phyloP scores from a whole-genome alignment of 1,140 invertebrate species.

The Propsilocerus akamusi region DNA sequence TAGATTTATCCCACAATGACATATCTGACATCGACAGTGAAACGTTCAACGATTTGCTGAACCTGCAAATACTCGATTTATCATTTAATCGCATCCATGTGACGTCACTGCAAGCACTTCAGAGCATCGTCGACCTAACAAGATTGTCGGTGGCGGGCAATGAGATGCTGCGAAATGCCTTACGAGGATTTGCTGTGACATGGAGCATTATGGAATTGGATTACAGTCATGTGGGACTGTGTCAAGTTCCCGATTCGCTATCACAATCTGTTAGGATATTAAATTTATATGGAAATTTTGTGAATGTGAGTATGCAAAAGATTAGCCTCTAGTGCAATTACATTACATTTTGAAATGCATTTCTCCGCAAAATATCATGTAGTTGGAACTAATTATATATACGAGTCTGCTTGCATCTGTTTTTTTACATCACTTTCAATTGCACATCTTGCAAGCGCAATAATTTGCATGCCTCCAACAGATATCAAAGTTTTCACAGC shows the following conservation, averaged over 20 bases:
- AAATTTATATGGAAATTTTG: constrained; percentile 50
- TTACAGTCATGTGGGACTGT: constrained; percentile 59
- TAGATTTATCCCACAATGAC: constrained; percentile 34
- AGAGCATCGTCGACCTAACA: constrained; percentile 54
- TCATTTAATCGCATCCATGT: constrained; percentile 53
- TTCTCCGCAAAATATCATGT: no score
- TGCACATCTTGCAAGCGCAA: no score
- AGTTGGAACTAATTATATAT: no score
- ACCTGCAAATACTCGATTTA: constrained; percentile 58
- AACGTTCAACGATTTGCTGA: constrained; percentile 40
- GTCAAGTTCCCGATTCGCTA: constrained; percentile 59
- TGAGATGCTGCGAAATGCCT: constrained; percentile 31
- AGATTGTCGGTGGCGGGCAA: constrained; percentile 57
- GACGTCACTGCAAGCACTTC: constrained; percentile 49
- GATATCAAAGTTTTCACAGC: no score
- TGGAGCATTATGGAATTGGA: constrained; percentile 27
- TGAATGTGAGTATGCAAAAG: constrained; percentile 17
- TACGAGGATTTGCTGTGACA: constrained; percentile 23
- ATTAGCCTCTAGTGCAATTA: no score
- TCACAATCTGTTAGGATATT: constrained; percentile 68
- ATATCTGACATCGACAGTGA: constrained; percentile 30
- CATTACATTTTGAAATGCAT: no score
- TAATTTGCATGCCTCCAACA: no score
- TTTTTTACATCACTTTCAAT: no score
- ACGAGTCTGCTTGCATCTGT: no score